Conservation (phyloP, 2,797 vertebrate species). For the Bradypodion ventrale region DNA sequence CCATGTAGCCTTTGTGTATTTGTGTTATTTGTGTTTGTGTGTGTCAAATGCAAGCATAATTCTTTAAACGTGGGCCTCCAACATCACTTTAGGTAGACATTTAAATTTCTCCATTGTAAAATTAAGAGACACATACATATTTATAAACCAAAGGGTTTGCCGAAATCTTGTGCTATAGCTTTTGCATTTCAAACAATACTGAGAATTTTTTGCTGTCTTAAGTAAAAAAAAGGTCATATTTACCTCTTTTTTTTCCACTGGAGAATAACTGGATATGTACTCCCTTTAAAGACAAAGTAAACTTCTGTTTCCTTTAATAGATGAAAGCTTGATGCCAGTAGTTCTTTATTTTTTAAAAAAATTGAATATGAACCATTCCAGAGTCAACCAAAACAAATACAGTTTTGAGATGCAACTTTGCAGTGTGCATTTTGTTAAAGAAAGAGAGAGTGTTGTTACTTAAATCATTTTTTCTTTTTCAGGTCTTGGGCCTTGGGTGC, state of each 20-base stretch:
- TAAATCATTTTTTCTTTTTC: conserved; percentile 72
- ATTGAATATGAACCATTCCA: conserved; percentile 77
- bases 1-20: conserved; percentile 78
- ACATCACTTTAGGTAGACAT: conserved; percentile 68
- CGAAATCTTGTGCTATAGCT: conserved; percentile 63
- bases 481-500: conserved; percentile 98
- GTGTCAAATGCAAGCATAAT: conserved; percentile 67
- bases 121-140: conserved; percentile 13
- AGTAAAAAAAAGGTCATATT: conserved; percentile 72
- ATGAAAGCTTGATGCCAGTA: conserved; percentile 76
- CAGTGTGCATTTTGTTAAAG: neutral
- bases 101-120: conserved; percentile 65
- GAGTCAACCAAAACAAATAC: conserved; percentile 73
- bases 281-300: conserved; percentile 74
- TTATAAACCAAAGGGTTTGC: conserved; percentile 68
- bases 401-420: conserved; percentile 69
- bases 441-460: conserved; percentile 47
- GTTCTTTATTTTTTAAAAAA: conserved; percentile 56
- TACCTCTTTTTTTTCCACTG: conserved; percentile 75
- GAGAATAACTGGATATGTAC: conserved; percentile 72
- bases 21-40: conserved; percentile 58
- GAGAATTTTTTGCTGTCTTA: conserved; percentile 71
- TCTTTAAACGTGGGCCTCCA: conserved; percentile 68
- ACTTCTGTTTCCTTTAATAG: conserved; percentile 73
- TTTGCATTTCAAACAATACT: conserved; percentile 73